Percentiles rank a stretch among this genome's conserved stretches.
Conservation (phyloP, 2,888 invertebrate species). For the Drosophila neonasuta region DNA sequence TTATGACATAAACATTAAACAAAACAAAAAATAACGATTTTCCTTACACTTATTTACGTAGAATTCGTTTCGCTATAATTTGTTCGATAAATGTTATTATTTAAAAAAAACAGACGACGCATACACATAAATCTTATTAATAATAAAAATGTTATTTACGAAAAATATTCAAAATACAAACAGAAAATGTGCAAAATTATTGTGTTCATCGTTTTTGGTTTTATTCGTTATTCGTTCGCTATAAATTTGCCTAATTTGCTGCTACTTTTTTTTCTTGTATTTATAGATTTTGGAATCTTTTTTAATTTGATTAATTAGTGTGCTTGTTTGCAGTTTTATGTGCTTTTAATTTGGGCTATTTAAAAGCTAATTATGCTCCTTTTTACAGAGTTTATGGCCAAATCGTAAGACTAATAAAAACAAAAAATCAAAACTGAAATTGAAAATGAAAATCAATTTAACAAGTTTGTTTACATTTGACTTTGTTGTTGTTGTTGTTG, state of each 20-base stretch:
- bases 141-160: conserved; percentile 63
- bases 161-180: conserved; percentile 23
- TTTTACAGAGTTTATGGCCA: conserved; percentile 28
- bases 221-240: conserved; percentile 30
- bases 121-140: conserved; percentile 52
- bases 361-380: conserved; percentile 25
- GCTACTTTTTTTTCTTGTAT: conserved; percentile 1
- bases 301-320: conserved; percentile 7
- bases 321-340: conserved; percentile 20
- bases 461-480: conserved; percentile 25
- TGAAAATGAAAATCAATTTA: neutral
- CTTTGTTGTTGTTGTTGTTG: conserved; percentile 26
- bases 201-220: conserved; percentile 42
- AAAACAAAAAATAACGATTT: conserved; percentile 31
- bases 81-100: conserved; percentile 44
- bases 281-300: conserved; percentile 4
- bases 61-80: conserved; percentile 45
- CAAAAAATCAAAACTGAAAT: neutral
- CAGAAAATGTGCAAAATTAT: conserved; percentile 37
- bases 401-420: conserved; percentile 38
- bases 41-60: conserved; percentile 41
- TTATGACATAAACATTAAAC: conserved; percentile 3
- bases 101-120: conserved; percentile 39
- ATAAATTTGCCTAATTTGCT: conserved; percentile 17
- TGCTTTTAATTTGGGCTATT: conserved; percentile 25